Base-by-base conservation (phyloP, 1,140 invertebrate species). In the Bombus balteatus region DNA sequence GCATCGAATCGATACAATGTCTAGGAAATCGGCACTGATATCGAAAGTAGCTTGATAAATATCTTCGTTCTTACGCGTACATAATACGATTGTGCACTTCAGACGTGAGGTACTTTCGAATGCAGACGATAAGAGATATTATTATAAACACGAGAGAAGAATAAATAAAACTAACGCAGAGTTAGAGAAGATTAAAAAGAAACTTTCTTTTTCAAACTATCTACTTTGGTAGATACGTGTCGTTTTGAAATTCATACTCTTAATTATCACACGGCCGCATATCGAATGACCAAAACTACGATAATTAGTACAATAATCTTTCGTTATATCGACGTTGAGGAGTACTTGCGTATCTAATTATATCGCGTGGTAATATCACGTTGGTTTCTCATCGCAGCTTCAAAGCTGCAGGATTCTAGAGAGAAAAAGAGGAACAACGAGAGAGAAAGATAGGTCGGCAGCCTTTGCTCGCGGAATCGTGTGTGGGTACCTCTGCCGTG, bases 401-500 rank as follows among this genome's bases (percentile, higher is more conserved):
- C 79, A 85, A 85, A 85, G 83, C 59, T 59, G 8, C 22, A 5
- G 43, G 0, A 25, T 25, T 53, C 22, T 22, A 37, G n/a, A 71
- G 34, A 39, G 34, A 71, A 34, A 28, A 25, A 71, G 34, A 39
- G 70, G 13, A 28, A 25, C 25, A 41, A 37, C 25, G 28, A 41
- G n/a, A 74, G 39, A 73, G n/a, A 28, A 66, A 75, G 78, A 75
- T 68, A 59, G 84, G 79, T 85, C 84, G 84, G 79, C 71, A 85
- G 71, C 84, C 79, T 85, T 85, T 85, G 22, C 22, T 9, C 37
- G 25, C 53, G 4, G 47, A 74, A 57, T 37, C 37, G 59, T 74
- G 70, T 74, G 78, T 81, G 70, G 59, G 77, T 81, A 85, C 79
- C 79, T 79, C n/a, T 39, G 37, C 59, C 70, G 78, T 75, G 71